Base-by-base conservation (phyloP, 2,113 vertebrate genomes). In the Rhipidura dahli region DNA sequence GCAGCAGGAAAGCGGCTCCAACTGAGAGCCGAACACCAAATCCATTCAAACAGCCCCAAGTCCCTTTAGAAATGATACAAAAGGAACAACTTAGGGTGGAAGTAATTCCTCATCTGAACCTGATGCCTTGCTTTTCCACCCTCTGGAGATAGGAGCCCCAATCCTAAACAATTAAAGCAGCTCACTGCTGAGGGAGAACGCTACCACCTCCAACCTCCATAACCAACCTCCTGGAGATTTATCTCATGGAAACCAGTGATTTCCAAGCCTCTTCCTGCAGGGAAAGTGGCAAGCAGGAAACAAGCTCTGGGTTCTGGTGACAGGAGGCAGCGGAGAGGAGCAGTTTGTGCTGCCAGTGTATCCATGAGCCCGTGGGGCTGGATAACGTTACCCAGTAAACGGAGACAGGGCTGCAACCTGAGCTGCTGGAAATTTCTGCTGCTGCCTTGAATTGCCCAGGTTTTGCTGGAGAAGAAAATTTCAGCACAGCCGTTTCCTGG, bases 401-500 rank as follows among this genome's bases (percentile, higher is more conserved):
- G 14, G 26, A 96, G 96, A 79, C 81, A 65, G 6, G 4, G 8
- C n/a, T 50, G 91, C 28, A 96, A 96, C 87, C 73, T 15, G 89
- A 96, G 93, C 73, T 13, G 5, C 9, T 17, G 60, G 77, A 93
- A 91, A 79, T 33, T 89, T 21, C 3, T 56, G 28, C 35, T 5
- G 57, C 2, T 26, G 70, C 89, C 66, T 60, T n/a, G 8, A 53
- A 15, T 11, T 13, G 56, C 9, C 28, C 44, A 16, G 19, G 31
- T 14, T 84, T 53, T 54, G 78, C 61, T 61, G 30, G 40, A n/a
- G 78, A 20, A 27, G 22, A 71, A 51, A 61, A 39, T 19, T 70
- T 39, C 1, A 3, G 53, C 45, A 28, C 16, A 23, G 51, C 44
- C 6, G 0, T 23, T 45, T 51, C 39, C 57, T 30, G 19, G 70